These are phyloP conservation scores for Nothura maculosa DNA, from an alignment of 2,797 vertebrate genomes.

Conservation along the genomic window DNA sequence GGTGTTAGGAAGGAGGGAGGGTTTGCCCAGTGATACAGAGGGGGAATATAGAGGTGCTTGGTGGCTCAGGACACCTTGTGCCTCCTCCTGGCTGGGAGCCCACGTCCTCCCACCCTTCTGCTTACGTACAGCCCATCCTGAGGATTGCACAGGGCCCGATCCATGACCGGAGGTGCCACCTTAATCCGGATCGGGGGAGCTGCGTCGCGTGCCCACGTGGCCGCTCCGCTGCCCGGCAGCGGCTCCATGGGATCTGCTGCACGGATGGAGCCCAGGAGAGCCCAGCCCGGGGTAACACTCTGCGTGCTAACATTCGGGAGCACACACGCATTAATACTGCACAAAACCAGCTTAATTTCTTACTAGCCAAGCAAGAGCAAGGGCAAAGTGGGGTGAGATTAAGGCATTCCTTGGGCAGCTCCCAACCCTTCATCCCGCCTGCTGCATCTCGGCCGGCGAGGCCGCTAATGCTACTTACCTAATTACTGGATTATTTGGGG, in stretches of 20 bases:
- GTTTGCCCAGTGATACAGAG: background rate
- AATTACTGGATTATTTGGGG: constrained; percentile 76
- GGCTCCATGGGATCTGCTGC: background rate
- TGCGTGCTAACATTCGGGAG: accelerated
- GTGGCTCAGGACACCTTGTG: background rate
- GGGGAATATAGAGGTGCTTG: background rate
- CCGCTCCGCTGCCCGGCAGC: background rate
- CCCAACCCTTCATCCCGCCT: background rate
- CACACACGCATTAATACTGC: background rate
- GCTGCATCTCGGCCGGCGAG: background rate
- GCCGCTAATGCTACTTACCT: constrained; percentile 74
- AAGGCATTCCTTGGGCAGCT: constrained; percentile 50
- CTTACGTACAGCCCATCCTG: background rate
- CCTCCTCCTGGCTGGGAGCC: background rate
- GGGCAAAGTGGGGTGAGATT: constrained; percentile 14
- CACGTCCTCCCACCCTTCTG: background rate
- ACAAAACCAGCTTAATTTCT: background rate
- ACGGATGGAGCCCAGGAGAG: accelerated
- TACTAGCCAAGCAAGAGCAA: background rate
- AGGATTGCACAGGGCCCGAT: background rate
- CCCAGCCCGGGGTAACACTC: background rate
- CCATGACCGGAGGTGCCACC: constrained; percentile 60
- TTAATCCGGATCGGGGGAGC: constrained; percentile 44
- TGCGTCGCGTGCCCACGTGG: background rate
- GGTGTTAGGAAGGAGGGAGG: background rate